Evolutionary conservation across 2,888 invertebrate species (phyloP).

Genomic region (Lasioglossum oenotherae): DNA sequence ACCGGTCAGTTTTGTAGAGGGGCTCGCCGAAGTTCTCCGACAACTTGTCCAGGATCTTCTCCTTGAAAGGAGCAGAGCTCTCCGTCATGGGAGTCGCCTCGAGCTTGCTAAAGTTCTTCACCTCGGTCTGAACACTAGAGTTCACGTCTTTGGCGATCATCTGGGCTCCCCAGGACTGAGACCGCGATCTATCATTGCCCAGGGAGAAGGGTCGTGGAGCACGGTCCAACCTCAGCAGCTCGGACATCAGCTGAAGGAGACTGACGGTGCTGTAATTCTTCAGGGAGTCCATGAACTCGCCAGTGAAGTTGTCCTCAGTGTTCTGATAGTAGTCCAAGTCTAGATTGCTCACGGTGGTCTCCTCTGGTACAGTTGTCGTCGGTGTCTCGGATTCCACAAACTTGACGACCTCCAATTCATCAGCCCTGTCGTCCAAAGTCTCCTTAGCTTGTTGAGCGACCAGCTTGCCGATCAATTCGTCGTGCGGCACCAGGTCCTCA

Average conservation of each 20-base stretch:
- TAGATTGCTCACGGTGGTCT: background rate
- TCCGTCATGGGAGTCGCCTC: background rate
- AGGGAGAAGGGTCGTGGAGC: constrained; percentile 62
- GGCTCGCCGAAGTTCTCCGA: constrained; percentile 65
- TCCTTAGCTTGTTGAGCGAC: constrained; percentile 59
- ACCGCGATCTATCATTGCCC: background rate
- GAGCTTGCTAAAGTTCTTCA: background rate
- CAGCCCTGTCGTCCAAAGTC: background rate
- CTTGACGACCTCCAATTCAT: constrained; percentile 29
- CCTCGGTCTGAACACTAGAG: background rate
- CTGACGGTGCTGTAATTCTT: constrained; percentile 52
- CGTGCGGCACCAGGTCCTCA: constrained; percentile 27
- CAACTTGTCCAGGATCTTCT: constrained; percentile 52
- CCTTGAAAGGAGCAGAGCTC: constrained; percentile 37
- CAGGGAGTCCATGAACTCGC: background rate
- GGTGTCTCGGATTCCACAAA: constrained; percentile 34
- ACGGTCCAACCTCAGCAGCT: constrained; percentile 68
- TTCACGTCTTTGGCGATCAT: background rate
- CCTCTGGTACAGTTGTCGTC: background rate
- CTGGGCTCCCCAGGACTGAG: background rate
- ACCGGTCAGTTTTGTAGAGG: constrained; percentile 13
- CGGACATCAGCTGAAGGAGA: constrained; percentile 70
- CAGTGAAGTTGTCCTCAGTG: background rate
- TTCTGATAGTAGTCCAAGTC: background rate
- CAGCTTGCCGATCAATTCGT: constrained; percentile 64